Percentiles rank a stretch among this genome's conserved stretches.
Conservation (phyloP, 2,113 vertebrate genomes). For the Phalacrocorax aristotelis region DNA sequence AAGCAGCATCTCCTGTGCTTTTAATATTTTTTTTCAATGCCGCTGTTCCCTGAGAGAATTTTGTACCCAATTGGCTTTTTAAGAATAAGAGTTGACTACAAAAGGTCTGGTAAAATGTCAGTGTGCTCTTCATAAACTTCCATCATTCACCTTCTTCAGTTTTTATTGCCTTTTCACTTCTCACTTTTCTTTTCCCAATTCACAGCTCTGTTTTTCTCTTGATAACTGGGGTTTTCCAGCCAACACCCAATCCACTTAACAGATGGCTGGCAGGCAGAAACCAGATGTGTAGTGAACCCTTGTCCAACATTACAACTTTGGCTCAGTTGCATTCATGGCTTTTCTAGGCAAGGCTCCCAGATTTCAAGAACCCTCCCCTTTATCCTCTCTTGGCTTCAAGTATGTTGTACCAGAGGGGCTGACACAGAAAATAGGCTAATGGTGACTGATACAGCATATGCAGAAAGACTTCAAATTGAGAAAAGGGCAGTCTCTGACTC, state of each 20-base stretch:
- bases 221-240: constrained; percentile 40
- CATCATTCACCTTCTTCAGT: neutral
- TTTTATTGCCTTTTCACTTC: constrained; percentile 1
- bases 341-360: constrained; percentile 56
- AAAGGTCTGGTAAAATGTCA: neutral
- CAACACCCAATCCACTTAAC: constrained; percentile 53
- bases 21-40: neutral
- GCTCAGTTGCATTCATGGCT: neutral
- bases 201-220: neutral
- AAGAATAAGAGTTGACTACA: neutral
- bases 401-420: neutral
- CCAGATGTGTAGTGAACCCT: constrained; percentile 49
- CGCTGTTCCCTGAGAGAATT: neutral
- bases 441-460: neutral
- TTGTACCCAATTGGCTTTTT: neutral
- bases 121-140: neutral
- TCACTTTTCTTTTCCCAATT: neutral
- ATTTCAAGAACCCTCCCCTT: constrained; percentile 38
- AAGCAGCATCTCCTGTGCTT: neutral
- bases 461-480: neutral
- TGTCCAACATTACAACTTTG: constrained; percentile 25
- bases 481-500: neutral
- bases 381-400: neutral
- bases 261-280: constrained; percentile 63
- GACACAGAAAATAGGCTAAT: neutral